Evolutionary conservation across 2,888 invertebrate genomes (phyloP).

Genomic region (Lumbricus terrestris): DNA sequence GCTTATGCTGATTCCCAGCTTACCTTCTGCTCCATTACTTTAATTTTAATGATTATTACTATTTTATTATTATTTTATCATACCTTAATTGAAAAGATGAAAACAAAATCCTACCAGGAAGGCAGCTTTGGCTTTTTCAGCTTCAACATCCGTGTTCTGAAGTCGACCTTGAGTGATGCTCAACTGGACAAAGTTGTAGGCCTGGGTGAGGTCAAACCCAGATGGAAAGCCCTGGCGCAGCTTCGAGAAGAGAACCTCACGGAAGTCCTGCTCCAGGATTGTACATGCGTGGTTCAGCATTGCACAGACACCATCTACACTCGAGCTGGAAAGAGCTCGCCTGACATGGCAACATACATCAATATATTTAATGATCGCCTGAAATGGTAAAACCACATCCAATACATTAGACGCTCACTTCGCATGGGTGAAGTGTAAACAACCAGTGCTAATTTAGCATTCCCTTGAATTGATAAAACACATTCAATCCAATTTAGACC

Average conservation of each 20-base stretch:
- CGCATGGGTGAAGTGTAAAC: too few relatives aligned
- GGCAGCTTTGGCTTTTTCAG: conserved; percentile 68
- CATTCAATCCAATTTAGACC: too few relatives aligned
- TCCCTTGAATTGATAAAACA: too few relatives aligned
- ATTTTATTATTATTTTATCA: neutral
- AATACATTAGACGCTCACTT: too few relatives aligned
- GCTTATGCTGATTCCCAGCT: too few relatives aligned
- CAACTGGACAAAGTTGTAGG: conserved; percentile 78
- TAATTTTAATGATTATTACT: too few relatives aligned
- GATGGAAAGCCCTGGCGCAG: conserved; percentile 72
- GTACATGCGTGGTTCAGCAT: conserved; percentile 89
- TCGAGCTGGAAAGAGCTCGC: conserved; percentile 84
- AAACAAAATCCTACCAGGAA: conserved; percentile 70
- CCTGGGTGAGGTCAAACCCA: conserved; percentile 65
- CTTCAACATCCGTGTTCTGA: conserved; percentile 72
- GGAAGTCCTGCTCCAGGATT: conserved; percentile 81
- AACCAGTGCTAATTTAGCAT: too few relatives aligned
- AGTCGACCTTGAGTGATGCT: conserved; percentile 78
- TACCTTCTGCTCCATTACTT: too few relatives aligned
- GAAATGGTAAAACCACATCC: neutral
- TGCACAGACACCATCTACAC: conserved; percentile 92
- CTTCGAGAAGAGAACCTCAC: conserved; percentile 71
- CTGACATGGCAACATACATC: conserved; percentile 60
- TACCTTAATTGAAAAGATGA: neutral
- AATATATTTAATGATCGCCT: neutral